These are phyloP conservation scores for Paragorgia papillata DNA, from an alignment of 92 coral and sea anemone species.

Conservation along the genomic window DNA sequence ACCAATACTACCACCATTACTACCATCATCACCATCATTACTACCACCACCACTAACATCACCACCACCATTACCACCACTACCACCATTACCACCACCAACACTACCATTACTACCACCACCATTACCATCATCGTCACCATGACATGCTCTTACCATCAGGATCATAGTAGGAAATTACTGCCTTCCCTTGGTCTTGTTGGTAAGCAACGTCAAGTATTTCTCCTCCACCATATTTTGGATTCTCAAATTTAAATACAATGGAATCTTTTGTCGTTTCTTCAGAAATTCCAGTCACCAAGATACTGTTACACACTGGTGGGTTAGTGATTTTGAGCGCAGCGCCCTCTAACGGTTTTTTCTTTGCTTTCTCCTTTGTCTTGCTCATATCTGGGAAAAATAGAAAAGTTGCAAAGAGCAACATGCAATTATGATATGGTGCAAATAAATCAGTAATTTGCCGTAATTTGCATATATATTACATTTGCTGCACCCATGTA, in stretches of 20 bases:
- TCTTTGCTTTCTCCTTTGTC: background rate
- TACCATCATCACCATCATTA: too few relatives aligned
- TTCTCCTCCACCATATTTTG: constrained; percentile 47
- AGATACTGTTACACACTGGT: constrained; percentile 41
- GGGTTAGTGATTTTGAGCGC: constrained; percentile 14
- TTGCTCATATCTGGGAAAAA: constrained; percentile 16
- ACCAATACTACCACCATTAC: too few relatives aligned
- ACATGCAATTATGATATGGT: too few relatives aligned
- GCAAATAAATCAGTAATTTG: too few relatives aligned
- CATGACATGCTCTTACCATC: constrained; percentile 36
- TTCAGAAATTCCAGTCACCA: constrained; percentile 35
- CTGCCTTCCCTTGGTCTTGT: constrained; percentile 23
- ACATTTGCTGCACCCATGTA: too few relatives aligned
- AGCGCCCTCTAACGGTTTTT: constrained; percentile 23
- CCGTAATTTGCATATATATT: too few relatives aligned
- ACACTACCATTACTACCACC: too few relatives aligned
- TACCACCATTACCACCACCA: too few relatives aligned
- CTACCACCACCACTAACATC: too few relatives aligned
- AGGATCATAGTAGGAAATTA: constrained; percentile 37
- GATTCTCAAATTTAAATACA: constrained; percentile 32
- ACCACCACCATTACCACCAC: too few relatives aligned
- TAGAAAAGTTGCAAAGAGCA: too few relatives aligned
- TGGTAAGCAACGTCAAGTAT: constrained; percentile 22
- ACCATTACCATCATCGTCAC: too few relatives aligned
- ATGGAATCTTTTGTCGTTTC: constrained; percentile 33